These are phyloP conservation scores for Hymenochirus boettgeri DNA, from an alignment of 2,113 vertebrate genomes.

Conservation along the genomic window DNA sequence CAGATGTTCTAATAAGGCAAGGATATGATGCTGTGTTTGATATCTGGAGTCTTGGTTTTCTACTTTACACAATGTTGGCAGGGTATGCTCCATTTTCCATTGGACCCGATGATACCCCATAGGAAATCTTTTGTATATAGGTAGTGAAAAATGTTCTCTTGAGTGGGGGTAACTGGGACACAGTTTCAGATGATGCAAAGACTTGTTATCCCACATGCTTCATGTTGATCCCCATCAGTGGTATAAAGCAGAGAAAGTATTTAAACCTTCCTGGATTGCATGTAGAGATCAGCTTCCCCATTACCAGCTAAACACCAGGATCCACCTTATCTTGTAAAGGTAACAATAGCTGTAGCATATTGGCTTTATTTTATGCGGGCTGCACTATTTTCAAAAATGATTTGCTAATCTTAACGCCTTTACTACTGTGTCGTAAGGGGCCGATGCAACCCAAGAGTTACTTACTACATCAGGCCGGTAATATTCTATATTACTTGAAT, in stretches of 20 bases:
- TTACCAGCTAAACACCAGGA: slow-evolving; percentile 85
- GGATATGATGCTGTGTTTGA: slow-evolving; percentile 84
- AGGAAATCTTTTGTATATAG: slow-evolving; percentile 91
- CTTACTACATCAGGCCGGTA: too few species aligned
- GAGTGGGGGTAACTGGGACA: slow-evolving; percentile 95
- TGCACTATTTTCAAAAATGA: too few species aligned
- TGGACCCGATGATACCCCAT: slow-evolving; percentile 90
- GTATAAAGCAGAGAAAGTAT: slow-evolving; percentile 87
- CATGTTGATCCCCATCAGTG: too few species aligned
- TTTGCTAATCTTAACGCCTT: too few species aligned
- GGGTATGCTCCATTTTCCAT: slow-evolving; percentile 88
- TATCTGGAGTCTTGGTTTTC: too few species aligned
- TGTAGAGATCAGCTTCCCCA: too few species aligned
- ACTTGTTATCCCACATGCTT: too few species aligned
- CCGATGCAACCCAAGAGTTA: too few species aligned
- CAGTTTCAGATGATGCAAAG: slow-evolving; percentile 91
- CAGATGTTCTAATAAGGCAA: slow-evolving; percentile 84
- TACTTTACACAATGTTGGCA: slow-evolving; percentile 82
- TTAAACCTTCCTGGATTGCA: slow-evolving; percentile 93
- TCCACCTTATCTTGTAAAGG: slow-evolving; percentile 81
- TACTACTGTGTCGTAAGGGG: too few species aligned
- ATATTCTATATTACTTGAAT: too few species aligned
- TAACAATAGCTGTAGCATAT: too few species aligned
- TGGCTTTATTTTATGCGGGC: too few species aligned
- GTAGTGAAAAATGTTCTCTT: slow-evolving; percentile 90